Percentiles rank a stretch among this genome's conserved stretches.
Evolutionary conservation across 1,140 invertebrate species (phyloP).

Genomic region (Heliconius congener): DNA sequence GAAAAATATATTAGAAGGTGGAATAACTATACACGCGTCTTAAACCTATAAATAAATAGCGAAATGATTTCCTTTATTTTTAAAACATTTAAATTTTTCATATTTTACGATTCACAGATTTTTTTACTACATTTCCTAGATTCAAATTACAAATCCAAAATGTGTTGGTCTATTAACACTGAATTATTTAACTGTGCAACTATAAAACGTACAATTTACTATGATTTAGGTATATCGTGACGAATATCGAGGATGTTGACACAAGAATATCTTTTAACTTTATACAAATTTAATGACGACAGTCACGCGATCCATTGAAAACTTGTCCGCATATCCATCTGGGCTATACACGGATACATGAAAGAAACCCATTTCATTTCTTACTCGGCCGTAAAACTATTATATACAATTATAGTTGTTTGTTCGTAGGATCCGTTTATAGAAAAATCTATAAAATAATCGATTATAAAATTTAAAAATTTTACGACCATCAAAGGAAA

Average conservation of each 20-base stretch:
- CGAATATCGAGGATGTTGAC: conserved; percentile 36
- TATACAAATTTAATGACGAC: conserved; percentile 28
- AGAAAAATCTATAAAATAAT: conserved; percentile 59
- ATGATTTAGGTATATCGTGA: conserved; percentile 30
- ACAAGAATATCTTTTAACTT: conserved; percentile 30
- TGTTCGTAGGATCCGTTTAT: conserved; percentile 52
- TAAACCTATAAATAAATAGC: background rate
- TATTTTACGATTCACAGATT: background rate
- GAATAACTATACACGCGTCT: too few relatives aligned
- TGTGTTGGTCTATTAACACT: conserved; percentile 17
- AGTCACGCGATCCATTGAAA: conserved; percentile 53
- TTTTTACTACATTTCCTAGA: background rate
- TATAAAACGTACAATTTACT: conserved; percentile 25
- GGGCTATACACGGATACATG: conserved; percentile 51
- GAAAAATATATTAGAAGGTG: too few relatives aligned
- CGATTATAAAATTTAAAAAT: conserved; percentile 51
- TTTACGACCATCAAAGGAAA: conserved; percentile 47
- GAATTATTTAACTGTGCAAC: conserved; percentile 26
- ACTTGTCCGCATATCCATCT: conserved; percentile 29
- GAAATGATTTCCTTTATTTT: background rate
- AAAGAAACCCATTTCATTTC: conserved; percentile 50
- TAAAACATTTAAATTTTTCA: too few relatives aligned
- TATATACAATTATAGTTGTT: conserved; percentile 51
- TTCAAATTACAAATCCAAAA: background rate
- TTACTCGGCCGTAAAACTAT: conserved; percentile 52